Percentiles rank a stretch among this genome's conserved stretches.
phyloP scores from a whole-genome alignment of 1,140 invertebrate genomes.

The Babylonia areolata region DNA sequence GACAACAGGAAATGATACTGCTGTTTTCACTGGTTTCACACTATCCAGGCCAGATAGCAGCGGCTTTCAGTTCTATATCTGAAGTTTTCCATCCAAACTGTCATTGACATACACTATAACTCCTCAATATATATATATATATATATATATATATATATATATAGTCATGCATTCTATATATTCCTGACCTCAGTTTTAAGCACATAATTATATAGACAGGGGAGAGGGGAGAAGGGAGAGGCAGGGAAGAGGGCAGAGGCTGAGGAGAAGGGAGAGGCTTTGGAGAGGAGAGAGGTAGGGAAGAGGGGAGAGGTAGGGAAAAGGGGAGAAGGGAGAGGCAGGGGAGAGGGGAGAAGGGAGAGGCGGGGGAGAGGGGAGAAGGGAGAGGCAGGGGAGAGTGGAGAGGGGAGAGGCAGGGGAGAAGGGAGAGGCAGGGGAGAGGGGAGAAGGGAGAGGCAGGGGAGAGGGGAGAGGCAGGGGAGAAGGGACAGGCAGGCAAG shows the following conservation, averaged over 20 bases:
- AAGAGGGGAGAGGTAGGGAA: background rate
- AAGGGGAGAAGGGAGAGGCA: background rate
- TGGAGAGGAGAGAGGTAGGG: background rate
- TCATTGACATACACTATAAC: too few species aligned
- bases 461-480: too few species aligned
- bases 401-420: background rate
- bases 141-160: too few species aligned
- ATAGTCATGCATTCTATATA: background rate
- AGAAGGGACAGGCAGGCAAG: background rate
- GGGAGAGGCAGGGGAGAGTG: background rate
- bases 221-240: conserved; percentile 7
- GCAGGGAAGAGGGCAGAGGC: background rate
- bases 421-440: background rate
- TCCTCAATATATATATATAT: too few species aligned
- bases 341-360: background rate
- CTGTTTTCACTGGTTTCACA: too few species aligned
- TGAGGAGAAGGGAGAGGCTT: background rate
- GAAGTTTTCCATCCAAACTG: too few species aligned
- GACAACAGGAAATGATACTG: too few species aligned
- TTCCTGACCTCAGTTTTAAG: conserved; percentile 27
- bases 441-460: too few species aligned
- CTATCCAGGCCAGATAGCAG: too few species aligned
- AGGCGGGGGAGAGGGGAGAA: background rate
- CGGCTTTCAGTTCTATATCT: too few species aligned
- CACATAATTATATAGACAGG: conserved; percentile 18